These are phyloP conservation scores for Chrysochloris asiatica DNA, from an alignment of 2,113 vertebrate genomes.

Conservation along the genomic window DNA sequence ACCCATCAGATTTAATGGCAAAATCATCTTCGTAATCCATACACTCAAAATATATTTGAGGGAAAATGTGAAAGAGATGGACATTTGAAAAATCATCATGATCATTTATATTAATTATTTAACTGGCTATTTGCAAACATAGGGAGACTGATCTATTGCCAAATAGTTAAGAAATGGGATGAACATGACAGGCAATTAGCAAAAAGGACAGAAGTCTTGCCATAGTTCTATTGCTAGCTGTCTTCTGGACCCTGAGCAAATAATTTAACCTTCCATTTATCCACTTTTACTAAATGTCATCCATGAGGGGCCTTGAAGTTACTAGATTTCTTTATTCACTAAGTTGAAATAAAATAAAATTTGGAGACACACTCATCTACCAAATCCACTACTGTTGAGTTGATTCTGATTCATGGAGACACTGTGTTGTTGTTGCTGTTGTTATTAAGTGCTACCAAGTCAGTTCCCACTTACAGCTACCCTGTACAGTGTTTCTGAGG, in stretches of 20 bases:
- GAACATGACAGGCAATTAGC: neutral
- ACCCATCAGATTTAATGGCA: slow-evolving; percentile 23
- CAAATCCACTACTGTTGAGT: neutral
- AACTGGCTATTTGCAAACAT: neutral
- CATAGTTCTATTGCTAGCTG: neutral
- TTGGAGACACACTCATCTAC: neutral
- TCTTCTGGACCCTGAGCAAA: neutral
- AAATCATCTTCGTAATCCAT: slow-evolving; percentile 1
- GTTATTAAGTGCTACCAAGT: no score
- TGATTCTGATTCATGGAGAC: neutral
- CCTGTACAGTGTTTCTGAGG: no score
- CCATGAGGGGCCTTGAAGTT: neutral
- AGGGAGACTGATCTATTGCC: neutral
- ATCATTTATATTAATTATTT: slow-evolving; percentile 44
- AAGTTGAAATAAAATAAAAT: slow-evolving; percentile 43
- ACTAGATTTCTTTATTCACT: slow-evolving; percentile 32
- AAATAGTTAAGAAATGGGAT: neutral
- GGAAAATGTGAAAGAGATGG: neutral
- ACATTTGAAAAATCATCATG: neutral
- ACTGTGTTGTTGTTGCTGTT: no score
- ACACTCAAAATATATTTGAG: slow-evolving; percentile 24
- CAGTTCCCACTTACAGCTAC: no score
- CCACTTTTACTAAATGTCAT: slow-evolving; percentile 23
- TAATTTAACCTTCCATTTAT: slow-evolving; percentile 39
- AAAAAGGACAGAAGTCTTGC: neutral